These are phyloP conservation scores for Acanthosepion lycidas DNA, from an alignment of 2,888 invertebrate species.

Conservation along the genomic window DNA sequence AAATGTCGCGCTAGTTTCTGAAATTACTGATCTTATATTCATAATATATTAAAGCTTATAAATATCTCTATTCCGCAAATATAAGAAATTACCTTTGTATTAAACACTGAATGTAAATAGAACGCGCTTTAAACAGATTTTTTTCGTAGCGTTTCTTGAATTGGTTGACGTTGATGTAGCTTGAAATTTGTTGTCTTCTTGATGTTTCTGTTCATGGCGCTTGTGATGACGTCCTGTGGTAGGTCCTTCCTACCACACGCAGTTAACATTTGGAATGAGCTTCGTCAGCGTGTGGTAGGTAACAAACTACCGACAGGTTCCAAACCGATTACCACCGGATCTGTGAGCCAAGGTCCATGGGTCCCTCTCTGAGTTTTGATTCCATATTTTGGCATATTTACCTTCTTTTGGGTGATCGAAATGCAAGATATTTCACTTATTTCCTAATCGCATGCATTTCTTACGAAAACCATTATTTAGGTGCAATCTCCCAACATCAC, in stretches of 20 bases:
- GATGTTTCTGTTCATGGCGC: neutral
- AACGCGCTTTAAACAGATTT: neutral
- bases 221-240: slow-evolving; percentile 38
- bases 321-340: neutral
- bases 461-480: too few relatives aligned
- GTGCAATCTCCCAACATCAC: too few relatives aligned
- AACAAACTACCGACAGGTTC: slow-evolving; percentile 41
- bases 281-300: slow-evolving; percentile 47
- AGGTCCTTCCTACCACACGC: slow-evolving; percentile 47
- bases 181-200: neutral
- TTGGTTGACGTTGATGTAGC: neutral
- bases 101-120: too few relatives aligned
- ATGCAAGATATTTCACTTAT: too few relatives aligned
- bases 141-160: neutral
- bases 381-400: neutral
- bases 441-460: too few relatives aligned
- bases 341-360: neutral
- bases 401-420: neutral
- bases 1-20: too few relatives aligned
- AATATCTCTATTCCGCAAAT: neutral
- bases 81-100: neutral
- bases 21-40: too few relatives aligned
- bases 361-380: too few relatives aligned
- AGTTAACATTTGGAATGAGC: slow-evolving; percentile 47
- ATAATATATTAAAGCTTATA: too few relatives aligned